A percentile compares a stretch with the other conserved stretches of the same genome.
Conservation (phyloP, 2,113 vertebrate genomes). For the Menura novaehollandiae region DNA sequence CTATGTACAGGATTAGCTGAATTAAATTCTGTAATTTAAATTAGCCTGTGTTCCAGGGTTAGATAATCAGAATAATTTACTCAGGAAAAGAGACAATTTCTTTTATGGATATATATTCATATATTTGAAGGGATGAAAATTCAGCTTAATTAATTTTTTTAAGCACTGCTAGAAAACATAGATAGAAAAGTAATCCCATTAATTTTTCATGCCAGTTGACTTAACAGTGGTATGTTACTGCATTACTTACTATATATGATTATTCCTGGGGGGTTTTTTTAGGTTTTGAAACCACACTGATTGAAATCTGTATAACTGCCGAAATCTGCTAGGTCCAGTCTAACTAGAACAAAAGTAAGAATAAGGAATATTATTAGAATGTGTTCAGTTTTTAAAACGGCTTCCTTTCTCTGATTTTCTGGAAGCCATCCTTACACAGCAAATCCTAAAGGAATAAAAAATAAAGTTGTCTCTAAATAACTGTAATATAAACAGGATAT, state of each 20-base stretch:
- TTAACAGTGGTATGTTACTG: neutral
- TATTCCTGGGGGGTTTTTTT: neutral
- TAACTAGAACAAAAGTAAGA: neutral
- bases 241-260: neutral
- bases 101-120: neutral
- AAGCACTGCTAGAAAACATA: neutral
- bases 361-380: neutral
- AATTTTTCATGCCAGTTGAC: neutral
- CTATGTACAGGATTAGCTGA: neutral
- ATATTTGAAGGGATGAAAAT: neutral
- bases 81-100: neutral
- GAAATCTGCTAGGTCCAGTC: neutral
- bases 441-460: neutral
- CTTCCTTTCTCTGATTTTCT: neutral
- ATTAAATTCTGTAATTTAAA: neutral
- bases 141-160: neutral
- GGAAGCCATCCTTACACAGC: neutral
- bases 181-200: neutral
- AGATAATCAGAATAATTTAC: neutral
- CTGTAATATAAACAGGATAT: neutral
- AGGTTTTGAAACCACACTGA: neutral
- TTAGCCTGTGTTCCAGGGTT: neutral
- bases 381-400: neutral
- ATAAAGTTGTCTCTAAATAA: neutral
- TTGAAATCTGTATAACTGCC: neutral